Conservation (phyloP, 1,140 invertebrate genomes). For the Diprion similis region DNA sequence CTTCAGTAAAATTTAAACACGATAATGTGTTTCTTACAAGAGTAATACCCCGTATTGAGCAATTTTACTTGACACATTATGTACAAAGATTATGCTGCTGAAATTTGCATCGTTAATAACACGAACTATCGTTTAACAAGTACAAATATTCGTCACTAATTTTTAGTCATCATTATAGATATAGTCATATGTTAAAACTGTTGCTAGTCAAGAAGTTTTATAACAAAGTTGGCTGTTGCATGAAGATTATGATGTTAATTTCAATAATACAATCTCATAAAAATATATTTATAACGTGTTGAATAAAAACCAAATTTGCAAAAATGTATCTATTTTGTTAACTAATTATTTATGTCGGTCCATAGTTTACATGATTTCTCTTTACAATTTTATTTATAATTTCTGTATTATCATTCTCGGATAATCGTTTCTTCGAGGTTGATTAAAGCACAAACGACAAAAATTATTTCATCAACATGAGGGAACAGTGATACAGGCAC, state of each 20-base stretch:
- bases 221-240: not conserved
- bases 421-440: not conserved
- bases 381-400: no score
- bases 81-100: not conserved
- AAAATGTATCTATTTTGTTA: not conserved
- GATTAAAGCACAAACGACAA: not conserved
- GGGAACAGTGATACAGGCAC: not conserved
- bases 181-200: not conserved
- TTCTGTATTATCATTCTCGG: slow-evolving; percentile 2
- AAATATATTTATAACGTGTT: no score
- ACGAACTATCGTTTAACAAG: not conserved
- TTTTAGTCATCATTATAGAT: not conserved
- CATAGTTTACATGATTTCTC: not conserved
- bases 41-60: not conserved
- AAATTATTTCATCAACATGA: slow-evolving; percentile 1
- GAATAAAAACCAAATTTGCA: not conserved
- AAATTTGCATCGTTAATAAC: not conserved
- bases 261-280: no score
- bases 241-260: no score
- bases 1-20: slow-evolving; percentile 3
- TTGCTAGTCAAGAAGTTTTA: not conserved
- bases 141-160: not conserved
- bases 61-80: not conserved
- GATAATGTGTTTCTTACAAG: slow-evolving; percentile 14
- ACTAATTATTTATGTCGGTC: not conserved